A percentile compares a stretch with the other conserved stretches of the same genome.
Conservation (phyloP, 2,113 vertebrate genomes). For the Tachysurus vachellii region DNA sequence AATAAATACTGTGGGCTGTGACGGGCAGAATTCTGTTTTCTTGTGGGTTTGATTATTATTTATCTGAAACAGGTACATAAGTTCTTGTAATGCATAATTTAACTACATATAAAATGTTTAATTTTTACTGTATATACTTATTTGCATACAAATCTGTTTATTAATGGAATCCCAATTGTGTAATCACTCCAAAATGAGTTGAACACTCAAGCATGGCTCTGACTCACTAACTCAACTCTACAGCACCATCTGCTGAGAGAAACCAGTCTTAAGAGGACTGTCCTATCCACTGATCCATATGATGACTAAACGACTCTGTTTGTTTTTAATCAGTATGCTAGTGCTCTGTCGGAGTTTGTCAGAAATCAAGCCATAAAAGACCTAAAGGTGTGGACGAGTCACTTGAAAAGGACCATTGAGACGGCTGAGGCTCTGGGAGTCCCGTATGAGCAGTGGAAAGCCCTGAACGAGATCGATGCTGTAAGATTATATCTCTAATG, state of each 20-base stretch:
- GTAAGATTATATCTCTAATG: slow-evolving; percentile 68
- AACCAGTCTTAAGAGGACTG: background rate
- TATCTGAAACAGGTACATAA: background rate
- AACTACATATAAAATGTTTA: background rate
- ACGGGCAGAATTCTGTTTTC: background rate
- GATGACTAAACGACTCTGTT: background rate
- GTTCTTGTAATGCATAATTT: background rate
- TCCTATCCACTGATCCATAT: background rate
- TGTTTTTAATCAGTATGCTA: slow-evolving; percentile 78
- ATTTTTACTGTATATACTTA: background rate
- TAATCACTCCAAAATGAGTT: background rate
- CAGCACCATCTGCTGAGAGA: slow-evolving; percentile 10
- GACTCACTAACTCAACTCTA: background rate
- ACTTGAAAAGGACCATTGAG: slow-evolving; percentile 88
- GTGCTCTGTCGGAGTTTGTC: slow-evolving; percentile 78
- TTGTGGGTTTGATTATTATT: background rate
- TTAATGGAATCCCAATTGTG: background rate
- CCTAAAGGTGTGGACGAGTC: slow-evolving; percentile 91
- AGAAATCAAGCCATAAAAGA: slow-evolving; percentile 77
- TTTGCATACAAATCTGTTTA: background rate
- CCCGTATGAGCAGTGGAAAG: slow-evolving; percentile 92
- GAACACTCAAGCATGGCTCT: background rate
- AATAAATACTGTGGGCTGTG: background rate
- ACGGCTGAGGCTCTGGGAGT: slow-evolving; percentile 81
- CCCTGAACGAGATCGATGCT: slow-evolving; percentile 89